A percentile compares a stretch with the other conserved stretches of the same genome.
Conservation (phyloP, 2,797 vertebrate genomes). For the Manis crassicaudata region DNA sequence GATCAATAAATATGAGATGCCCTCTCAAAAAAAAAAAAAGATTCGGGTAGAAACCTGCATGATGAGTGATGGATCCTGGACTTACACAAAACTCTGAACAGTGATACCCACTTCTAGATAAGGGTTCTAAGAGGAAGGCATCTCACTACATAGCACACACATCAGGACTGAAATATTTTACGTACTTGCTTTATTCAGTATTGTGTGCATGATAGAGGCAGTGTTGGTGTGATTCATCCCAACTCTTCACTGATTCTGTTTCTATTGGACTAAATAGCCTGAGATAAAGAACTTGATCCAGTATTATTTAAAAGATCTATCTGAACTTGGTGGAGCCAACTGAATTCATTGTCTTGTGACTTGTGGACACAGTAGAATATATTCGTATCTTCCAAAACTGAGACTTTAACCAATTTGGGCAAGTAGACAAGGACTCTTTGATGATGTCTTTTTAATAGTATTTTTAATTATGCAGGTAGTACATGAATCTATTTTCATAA, state of each 20-base stretch:
- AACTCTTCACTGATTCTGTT: not conserved
- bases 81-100: not conserved
- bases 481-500: not conserved
- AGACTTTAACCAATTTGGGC: not conserved
- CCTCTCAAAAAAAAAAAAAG: not conserved
- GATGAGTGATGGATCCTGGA: not conserved
- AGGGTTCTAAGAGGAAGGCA: not conserved
- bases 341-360: not conserved
- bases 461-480: not conserved
- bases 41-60: not conserved
- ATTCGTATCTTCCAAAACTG: not conserved
- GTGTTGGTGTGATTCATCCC: not conserved
- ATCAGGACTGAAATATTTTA: not conserved
- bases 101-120: not conserved
- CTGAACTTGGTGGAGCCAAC: not conserved
- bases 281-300: not conserved
- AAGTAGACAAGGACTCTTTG: not conserved
- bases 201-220: not conserved
- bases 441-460: not conserved
- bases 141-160: not conserved
- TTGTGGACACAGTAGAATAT: not conserved
- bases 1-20: no score
- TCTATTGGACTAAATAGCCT: not conserved
- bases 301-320: not conserved
- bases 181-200: not conserved